Evolutionary conservation across 2,888 invertebrate species (phyloP).

Genomic region (Dinocampus coccinellae): DNA sequence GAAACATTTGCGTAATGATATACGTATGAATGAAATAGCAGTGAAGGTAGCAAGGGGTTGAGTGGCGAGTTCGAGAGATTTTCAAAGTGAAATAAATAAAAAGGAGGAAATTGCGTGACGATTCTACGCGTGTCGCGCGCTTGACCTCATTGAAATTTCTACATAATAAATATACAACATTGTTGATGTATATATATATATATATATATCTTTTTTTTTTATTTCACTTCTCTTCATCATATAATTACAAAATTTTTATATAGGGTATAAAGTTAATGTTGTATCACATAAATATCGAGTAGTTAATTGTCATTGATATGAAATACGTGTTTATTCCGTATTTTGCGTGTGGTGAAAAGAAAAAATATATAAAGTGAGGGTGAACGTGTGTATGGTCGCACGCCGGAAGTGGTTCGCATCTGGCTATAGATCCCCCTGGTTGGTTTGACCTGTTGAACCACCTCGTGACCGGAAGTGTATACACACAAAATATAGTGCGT

Average conservation of each 20-base stretch:
- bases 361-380: too few species aligned
- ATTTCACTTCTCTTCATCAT: background rate
- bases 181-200: too few species aligned
- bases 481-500: constrained; percentile 48
- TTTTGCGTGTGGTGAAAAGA: background rate
- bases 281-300: constrained; percentile 23
- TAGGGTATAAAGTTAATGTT: background rate
- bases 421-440: constrained; percentile 61
- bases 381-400: too few species aligned
- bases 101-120: constrained; percentile 53
- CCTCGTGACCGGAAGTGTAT: constrained; percentile 69
- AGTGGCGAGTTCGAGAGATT: constrained; percentile 16
- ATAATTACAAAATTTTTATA: too few species aligned
- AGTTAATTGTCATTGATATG: background rate
- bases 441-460: constrained; percentile 70
- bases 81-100: constrained; percentile 16
- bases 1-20: constrained; percentile 31
- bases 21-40: constrained; percentile 50
- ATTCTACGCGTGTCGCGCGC: constrained; percentile 48
- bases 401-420: constrained; percentile 69
- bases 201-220: too few species aligned
- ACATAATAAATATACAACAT: background rate
- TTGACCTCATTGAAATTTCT: constrained; percentile 43
- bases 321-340: background rate
- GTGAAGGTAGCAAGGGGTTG: constrained; percentile 34